A percentile compares a stretch with the other conserved stretches of the same genome.
phyloP scores from a whole-genome alignment of 2,113 vertebrate species.

The Rhegmatorhina hoffmannsi region DNA sequence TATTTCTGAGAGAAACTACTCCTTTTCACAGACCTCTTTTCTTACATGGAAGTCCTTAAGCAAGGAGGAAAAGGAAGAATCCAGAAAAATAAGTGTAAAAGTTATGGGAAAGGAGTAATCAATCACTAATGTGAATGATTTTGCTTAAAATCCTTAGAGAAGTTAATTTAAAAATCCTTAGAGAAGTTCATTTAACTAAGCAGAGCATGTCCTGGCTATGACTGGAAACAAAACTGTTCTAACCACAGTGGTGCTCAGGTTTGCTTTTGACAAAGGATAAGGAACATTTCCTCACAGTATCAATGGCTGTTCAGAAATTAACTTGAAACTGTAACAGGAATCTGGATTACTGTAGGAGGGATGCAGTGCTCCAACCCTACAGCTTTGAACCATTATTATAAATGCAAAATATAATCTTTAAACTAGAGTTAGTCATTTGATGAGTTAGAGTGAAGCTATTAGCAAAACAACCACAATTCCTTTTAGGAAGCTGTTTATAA shows the following conservation, averaged over 20 bases:
- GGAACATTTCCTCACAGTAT: background rate
- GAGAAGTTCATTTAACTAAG: background rate
- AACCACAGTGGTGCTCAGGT: background rate
- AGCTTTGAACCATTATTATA: background rate
- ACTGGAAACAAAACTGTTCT: background rate
- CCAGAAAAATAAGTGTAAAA: background rate
- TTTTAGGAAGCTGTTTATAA: background rate
- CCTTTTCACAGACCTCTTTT: background rate
- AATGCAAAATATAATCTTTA: background rate
- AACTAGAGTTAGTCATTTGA: background rate
- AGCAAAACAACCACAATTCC: background rate
- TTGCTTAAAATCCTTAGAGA: background rate
- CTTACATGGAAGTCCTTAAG: background rate
- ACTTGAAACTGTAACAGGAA: background rate
- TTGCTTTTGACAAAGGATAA: background rate
- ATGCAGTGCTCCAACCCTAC: background rate
- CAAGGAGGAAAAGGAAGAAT: background rate
- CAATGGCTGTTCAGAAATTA: background rate
- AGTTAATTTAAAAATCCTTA: background rate
- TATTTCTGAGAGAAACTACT: background rate
- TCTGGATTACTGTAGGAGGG: background rate
- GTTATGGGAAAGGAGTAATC: background rate
- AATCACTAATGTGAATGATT: background rate
- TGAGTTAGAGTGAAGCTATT: background rate
- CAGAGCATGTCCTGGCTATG: background rate